Conservation (phyloP, 1,140 invertebrate genomes). For the Gerris buenoi region DNA sequence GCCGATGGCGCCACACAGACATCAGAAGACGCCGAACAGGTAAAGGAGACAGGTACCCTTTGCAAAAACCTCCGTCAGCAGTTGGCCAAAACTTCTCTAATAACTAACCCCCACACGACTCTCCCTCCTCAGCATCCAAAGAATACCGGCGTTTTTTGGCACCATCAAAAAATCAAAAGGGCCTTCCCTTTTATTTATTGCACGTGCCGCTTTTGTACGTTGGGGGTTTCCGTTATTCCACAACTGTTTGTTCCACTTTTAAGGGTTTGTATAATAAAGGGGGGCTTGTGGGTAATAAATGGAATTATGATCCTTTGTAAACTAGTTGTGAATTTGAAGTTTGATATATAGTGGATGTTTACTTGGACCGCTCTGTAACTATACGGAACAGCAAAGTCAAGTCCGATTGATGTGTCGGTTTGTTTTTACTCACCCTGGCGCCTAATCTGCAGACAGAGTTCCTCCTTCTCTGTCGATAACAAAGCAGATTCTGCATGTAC, state of each 20-base stretch:
- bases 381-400: background rate
- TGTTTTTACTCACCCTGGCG: too few relatives aligned
- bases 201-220: background rate
- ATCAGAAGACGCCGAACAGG: background rate
- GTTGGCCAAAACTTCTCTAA: background rate
- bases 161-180: background rate
- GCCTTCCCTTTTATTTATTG: background rate
- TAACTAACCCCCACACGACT: background rate
- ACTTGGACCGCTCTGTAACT: background rate
- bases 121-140: background rate
- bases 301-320: background rate
- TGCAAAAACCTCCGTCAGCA: background rate
- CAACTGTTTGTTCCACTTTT: background rate
- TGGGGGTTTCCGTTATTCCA: background rate
- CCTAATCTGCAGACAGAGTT: too few relatives aligned
- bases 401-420: background rate
- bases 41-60: background rate
- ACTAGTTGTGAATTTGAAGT: background rate
- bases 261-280: background rate
- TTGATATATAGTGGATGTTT: background rate
- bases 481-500: too few relatives aligned
- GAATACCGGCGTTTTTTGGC: background rate
- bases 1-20: background rate
- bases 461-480: too few relatives aligned
- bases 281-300: background rate